Percentiles rank a stretch among this genome's conserved stretches.
Evolutionary conservation across 2,797 vertebrate genomes (phyloP).

Genomic region (Cyclopterus lumpus): DNA sequence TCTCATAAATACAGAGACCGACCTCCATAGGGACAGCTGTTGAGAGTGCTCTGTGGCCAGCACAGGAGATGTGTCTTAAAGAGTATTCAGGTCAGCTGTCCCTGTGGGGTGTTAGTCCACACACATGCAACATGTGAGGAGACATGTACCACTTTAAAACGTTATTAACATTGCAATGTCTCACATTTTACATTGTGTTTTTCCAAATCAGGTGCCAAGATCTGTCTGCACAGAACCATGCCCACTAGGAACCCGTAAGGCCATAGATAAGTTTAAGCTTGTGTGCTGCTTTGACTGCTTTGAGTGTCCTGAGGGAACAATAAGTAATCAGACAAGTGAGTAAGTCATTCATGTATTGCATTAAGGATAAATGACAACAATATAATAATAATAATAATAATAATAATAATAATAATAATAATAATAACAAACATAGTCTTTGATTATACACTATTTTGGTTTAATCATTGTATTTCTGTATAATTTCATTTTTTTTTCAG

Average conservation of each 20-base stretch:
- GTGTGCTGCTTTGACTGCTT: slow-evolving; percentile 81
- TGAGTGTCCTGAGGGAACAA: slow-evolving; percentile 72
- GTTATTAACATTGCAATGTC: neutral
- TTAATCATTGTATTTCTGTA: neutral
- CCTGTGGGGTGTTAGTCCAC: neutral
- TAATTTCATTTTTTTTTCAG: slow-evolving; percentile 44
- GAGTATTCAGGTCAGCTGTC: neutral
- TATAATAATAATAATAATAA: neutral
- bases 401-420: neutral
- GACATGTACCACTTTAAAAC: neutral
- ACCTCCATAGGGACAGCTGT: neutral
- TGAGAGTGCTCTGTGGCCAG: slow-evolving; percentile 26
- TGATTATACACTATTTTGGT: neutral
- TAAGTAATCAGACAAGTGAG: slow-evolving; percentile 78
- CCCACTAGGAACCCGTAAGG: slow-evolving; percentile 70
- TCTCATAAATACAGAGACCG: neutral
- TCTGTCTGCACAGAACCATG: slow-evolving; percentile 79
- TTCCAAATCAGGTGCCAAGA: slow-evolving; percentile 59
- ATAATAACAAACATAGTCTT: neutral
- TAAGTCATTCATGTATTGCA: neutral
- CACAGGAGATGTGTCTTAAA: neutral
- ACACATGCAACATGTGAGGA: neutral
- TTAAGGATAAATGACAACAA: neutral
- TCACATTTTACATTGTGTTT: slow-evolving; percentile 10
- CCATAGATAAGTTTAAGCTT: slow-evolving; percentile 69